These are phyloP conservation scores for Andrena camellia DNA, from an alignment of 2,888 invertebrate genomes.

Conservation along the genomic window DNA sequence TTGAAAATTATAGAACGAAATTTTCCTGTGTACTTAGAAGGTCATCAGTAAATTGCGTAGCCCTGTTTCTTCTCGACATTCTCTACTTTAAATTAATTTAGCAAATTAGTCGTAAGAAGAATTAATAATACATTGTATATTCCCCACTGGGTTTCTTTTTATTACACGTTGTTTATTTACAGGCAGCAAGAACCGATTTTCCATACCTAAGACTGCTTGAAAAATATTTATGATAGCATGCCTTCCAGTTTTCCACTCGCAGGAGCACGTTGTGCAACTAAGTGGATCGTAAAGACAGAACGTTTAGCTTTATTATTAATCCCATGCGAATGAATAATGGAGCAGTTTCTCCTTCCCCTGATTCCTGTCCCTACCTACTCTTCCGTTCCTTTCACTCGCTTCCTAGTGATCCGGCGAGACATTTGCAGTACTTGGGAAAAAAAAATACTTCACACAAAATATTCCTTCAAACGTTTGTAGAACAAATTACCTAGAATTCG, in stretches of 20 bases:
- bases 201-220: neutral
- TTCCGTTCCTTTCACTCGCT: conserved; percentile 56
- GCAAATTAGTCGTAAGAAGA: neutral
- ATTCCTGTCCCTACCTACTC: conserved; percentile 37
- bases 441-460: neutral
- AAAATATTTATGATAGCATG: neutral
- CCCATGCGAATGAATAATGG: conserved; percentile 55
- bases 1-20: too few species aligned
- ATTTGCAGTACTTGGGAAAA: conserved; percentile 33
- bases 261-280: conserved; percentile 47
- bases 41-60: too few species aligned
- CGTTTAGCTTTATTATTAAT: conserved; percentile 55
- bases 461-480: neutral
- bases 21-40: too few species aligned
- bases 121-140: neutral
- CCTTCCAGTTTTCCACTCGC: conserved; percentile 13
- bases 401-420: conserved; percentile 17
- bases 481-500: neutral
- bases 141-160: neutral
- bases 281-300: conserved; percentile 37
- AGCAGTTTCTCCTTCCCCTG: conserved; percentile 49
- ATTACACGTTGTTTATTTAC: neutral
- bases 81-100: too few species aligned
- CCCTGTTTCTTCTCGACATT: too few species aligned
- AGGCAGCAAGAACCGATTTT: neutral